Base-by-base conservation (phyloP, 1,140 invertebrate species). In the Cotesia chilonis region DNA sequence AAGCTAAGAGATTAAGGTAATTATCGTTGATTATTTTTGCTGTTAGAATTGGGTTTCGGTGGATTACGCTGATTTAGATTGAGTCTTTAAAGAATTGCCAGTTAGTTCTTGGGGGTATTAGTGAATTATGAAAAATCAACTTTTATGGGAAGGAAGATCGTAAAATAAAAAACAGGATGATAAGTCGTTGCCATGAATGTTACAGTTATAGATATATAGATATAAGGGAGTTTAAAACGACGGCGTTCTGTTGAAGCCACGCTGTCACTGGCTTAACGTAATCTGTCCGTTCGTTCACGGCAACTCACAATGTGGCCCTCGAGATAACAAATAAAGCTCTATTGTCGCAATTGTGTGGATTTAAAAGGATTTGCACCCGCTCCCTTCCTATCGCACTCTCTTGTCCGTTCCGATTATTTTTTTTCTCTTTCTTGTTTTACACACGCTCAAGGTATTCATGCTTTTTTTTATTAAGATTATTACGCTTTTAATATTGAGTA, bases 1-100 rank as follows among this genome's bases (percentile, higher is more conserved):
- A 99, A 83, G 96, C 96, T 1, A 97, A 97, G 85, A 88, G 95
- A 84, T 89, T 97, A 75, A 94, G 96, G 91, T 98, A 90, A 91
- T 93, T 90, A 28, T 17, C 35, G 17, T 28, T 61, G 14, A 12
- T 10, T 6, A 28, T 68, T 20, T 54, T 28, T 1, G 28, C 28
- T 28, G 28, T 28, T 28, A 28, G 20, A 28, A 28, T 28, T 28
- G 20, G 20, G 20, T 28, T 28, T 28, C 28, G 28, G 28, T 28
- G 28, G 28, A 28, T 28, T 28, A 28, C 28, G 28, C 28, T 28
- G 28, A 28, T 28, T 28, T 28, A 28, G 28, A 28, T 28, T 28
- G 28, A 28, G 28, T 28, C 28, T 28, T 28, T 1, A 28, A 28
- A 28, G 28, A 28, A 28, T 28, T 28, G 28, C 28, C 28, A 28